Base-by-base conservation (phyloP, 2,888 invertebrate genomes). In the Cryptophagus acutangulus region DNA sequence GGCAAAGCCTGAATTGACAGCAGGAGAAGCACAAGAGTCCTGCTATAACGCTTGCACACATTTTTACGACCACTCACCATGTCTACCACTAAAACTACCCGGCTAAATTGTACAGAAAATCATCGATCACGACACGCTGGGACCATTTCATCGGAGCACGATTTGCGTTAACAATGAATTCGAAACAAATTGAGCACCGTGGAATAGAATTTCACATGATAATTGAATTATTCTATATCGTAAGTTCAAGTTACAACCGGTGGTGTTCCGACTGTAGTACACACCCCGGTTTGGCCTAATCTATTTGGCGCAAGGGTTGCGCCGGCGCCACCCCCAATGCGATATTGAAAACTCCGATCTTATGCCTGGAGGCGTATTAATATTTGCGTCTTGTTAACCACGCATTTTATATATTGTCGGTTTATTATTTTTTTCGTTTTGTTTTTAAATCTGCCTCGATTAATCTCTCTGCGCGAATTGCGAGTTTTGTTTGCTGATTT, bases 281-380 rank as follows among this genome's bases (percentile, higher is more conserved):
- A 68, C 67, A 68, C 67, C 67, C 68, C 65, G 66, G 63, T 61
- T 63, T 55, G 59, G 58, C 58, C 61, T 58, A 62, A 63, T 65
- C 64, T 63, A 62, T 63, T 65, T 59, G 59, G 52, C 58, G 55
- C 31, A 31, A 31, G 15, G 9, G 9, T 31, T 57, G 67, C 67
- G 67, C 67, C 61, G 54, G 57, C 63, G 62, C 63, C 52, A 43
- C 52, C 50, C 54, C 54, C 35, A 34, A 14, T 52, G 52, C 55
- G 54, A 53, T 55, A 58, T 51, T 54, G 49, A 52, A 50, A 54
- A 54, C 50, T 54, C 16, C 31, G 16, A 31, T 31, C 15, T 31
- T 31, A 14, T 31, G 31, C 31, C 31, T 31, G 31, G 31, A 15
- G 12, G 31, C 31, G 31, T 31, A 31, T 31, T 31, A 31, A 31